These are phyloP conservation scores for Aproaerema taeniolella DNA, from an alignment of 2,888 invertebrate species.

Conservation along the genomic window DNA sequence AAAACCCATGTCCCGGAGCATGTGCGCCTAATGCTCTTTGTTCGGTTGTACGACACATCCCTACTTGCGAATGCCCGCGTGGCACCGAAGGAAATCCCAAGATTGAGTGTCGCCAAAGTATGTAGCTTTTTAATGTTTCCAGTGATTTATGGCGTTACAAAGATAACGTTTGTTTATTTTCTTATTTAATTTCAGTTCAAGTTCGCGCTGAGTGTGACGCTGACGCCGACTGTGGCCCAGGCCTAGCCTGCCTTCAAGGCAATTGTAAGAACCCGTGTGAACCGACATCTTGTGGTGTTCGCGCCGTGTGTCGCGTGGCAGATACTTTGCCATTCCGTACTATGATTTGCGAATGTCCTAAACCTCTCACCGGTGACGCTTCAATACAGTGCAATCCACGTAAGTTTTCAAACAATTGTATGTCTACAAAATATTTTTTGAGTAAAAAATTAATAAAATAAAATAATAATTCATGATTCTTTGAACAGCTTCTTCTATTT, in stretches of 20 bases:
- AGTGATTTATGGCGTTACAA: background rate
- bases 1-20: conserved; percentile 89
- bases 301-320: conserved; percentile 90
- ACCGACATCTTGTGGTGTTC: conserved; percentile 86
- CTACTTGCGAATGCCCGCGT: conserved; percentile 89
- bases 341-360: conserved; percentile 91
- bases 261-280: conserved; percentile 89
- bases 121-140: background rate
- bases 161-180: too few species aligned
- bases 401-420: conserved; percentile 55
- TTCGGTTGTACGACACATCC: conserved; percentile 84
- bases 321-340: conserved; percentile 92
- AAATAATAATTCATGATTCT: conserved; percentile 12
- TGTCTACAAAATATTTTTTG: background rate
- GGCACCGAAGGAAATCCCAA: conserved; percentile 89
- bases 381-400: conserved; percentile 89
- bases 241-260: conserved; percentile 88
- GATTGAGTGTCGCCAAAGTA: conserved; percentile 79
- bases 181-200: conserved; percentile 51
- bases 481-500: conserved; percentile 7
- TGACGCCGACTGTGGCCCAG: conserved; percentile 92
- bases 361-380: conserved; percentile 90
- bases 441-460: too few species aligned
- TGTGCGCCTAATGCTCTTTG: conserved; percentile 89
- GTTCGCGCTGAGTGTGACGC: conserved; percentile 82